Evolutionary conservation across 2,113 vertebrate species (phyloP), one percentile per base, ranked within the genome.

Genomic region (Alaudala cheleensis): DNA sequence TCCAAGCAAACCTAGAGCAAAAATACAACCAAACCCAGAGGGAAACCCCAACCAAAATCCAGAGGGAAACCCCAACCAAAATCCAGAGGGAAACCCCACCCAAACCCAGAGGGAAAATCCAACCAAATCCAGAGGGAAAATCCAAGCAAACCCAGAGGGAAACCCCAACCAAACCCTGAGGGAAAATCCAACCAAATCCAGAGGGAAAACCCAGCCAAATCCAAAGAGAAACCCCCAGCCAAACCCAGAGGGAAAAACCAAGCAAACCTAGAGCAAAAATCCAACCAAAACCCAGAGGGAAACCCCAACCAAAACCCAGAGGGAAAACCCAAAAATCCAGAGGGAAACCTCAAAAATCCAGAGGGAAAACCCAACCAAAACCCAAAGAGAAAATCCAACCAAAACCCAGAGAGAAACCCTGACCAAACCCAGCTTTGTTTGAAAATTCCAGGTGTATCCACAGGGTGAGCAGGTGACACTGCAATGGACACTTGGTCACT

Each of bases 131-230:
- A 12, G 13, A 16, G 37, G 37, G 37, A 37, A 37, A 37, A 37
- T 37, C 37, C 37, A 37, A 37, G 37, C 37, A 37, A 37, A 66
- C 6, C 24, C 17, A 34, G 24, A 45, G 19, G 4, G 11, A 25
- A 65, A 65, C 4, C 1, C 22, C 29, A 11, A 9, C 3, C 31
- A 25, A 37, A 66, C 4, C 33, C 17, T 26, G 24, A 66, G 1
- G 4, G 29, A 37, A 60, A 6, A 7, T 11, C 12, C 9, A 31
- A 10, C 14, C 23, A 37, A 40, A 70, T 3, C 37, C 14, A 40
- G 28, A 53, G 9, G 2, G 0, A 71, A 71, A 40, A 3, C 0
- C 22, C 6, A 5, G 3, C 5, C 28, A 40, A 29, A 31, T 6
- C 4, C 29, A 25, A n/a, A n/a, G n/a, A n/a, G n/a, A n/a, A n/a